phyloP scores from a whole-genome alignment of 2,113 vertebrate genomes.

The Cygnus buccinator region DNA sequence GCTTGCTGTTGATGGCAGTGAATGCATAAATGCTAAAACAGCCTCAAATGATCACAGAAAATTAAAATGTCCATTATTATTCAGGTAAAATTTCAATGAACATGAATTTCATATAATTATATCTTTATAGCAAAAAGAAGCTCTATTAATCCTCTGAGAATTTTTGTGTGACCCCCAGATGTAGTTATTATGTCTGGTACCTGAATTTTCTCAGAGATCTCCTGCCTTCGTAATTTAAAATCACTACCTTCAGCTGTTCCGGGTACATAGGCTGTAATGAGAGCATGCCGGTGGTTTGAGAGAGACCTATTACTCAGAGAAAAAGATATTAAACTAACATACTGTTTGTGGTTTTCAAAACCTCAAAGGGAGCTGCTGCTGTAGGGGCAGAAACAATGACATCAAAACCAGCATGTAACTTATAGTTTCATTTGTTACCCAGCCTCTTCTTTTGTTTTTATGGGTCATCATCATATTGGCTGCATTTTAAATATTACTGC shows the following conservation, averaged over 20 bases:
- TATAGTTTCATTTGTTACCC: conserved; percentile 29
- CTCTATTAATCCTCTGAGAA: neutral
- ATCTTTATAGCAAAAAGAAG: conserved; percentile 13
- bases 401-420: neutral
- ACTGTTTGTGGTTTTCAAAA: conserved; percentile 5
- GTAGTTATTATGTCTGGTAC: neutral
- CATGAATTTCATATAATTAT: neutral
- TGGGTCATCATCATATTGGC: conserved; percentile 29
- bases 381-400: neutral
- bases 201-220: neutral
- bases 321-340: neutral
- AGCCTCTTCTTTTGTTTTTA: conserved; percentile 37
- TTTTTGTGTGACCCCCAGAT: conserved; percentile 10
- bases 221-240: neutral
- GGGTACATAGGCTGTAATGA: neutral
- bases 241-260: neutral
- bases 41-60: neutral
- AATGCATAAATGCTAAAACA: neutral
- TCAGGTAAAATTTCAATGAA: neutral
- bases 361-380: neutral
- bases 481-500: conserved; percentile 43
- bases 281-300: neutral
- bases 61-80: neutral
- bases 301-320: neutral
- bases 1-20: neutral